Evolutionary conservation across 2,888 invertebrate species (phyloP).

Genomic region (Folsomia manolachei): DNA sequence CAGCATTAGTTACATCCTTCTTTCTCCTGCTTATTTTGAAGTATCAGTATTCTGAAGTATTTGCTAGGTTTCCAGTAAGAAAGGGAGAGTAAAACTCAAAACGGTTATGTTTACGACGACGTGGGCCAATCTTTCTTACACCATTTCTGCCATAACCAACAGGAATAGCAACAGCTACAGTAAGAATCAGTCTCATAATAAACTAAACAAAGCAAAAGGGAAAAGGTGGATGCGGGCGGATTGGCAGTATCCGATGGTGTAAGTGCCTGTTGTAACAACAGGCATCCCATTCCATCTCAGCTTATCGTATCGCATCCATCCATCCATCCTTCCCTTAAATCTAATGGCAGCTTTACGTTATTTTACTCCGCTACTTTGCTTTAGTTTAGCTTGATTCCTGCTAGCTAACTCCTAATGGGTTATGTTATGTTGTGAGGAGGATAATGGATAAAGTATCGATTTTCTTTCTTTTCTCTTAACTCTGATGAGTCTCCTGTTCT

Average conservation of each 20-base stretch:
- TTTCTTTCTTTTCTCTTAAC: conserved; percentile 1
- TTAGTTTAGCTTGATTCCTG: background rate
- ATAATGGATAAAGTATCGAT: conserved; percentile 6
- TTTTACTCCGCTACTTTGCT: no score
- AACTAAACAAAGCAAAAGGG: background rate
- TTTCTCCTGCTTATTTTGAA: background rate
- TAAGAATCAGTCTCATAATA: background rate
- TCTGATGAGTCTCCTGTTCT: background rate
- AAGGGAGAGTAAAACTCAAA: background rate
- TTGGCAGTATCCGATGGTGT: no score
- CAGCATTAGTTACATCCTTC: no score
- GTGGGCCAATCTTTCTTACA: background rate
- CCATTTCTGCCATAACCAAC: no score
- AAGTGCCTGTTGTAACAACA: background rate
- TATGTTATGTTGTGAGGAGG: background rate
- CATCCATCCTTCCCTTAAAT: background rate
- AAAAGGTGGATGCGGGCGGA: background rate
- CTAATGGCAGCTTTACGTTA: background rate
- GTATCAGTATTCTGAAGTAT: no score
- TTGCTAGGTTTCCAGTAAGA: no score
- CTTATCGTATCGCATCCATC: no score
- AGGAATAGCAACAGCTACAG: no score
- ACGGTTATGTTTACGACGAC: background rate
- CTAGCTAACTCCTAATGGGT: conserved; percentile 1
- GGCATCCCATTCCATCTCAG: no score